Conservation (phyloP, 2,113 vertebrate species). For the Datnioides undecimradiatus region DNA sequence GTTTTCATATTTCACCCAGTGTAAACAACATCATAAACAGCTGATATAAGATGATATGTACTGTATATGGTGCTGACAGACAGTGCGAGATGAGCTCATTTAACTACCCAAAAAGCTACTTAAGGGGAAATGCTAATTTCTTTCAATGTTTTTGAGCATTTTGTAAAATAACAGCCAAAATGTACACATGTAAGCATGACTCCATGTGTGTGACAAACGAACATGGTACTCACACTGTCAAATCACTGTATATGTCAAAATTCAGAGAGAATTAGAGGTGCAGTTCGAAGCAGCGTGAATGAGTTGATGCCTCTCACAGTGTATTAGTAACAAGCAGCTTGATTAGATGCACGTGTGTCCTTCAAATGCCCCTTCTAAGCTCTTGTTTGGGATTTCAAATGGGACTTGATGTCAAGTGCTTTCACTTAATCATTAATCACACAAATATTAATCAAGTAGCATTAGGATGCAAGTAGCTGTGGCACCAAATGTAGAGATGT, state of each 20-base stretch:
- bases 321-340: neutral
- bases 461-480: neutral
- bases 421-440: neutral
- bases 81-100: no score
- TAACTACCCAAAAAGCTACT: no score
- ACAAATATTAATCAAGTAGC: neutral
- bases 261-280: conserved; percentile 7
- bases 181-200: neutral
- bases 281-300: neutral
- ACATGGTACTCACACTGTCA: neutral
- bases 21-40: neutral
- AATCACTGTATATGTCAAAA: neutral
- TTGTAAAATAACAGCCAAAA: neutral
- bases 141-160: neutral
- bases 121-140: no score
- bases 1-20: neutral
- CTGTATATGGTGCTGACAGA: no score
- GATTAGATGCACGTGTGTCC: neutral
- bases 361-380: conserved; percentile 6
- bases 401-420: neutral
- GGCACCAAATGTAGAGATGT: neutral
- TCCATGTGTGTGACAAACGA: neutral
- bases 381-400: neutral
- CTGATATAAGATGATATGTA: neutral
- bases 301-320: neutral